Conservation (phyloP, 64 coral and sea anemone genomes). For the Montipora capricornis region DNA sequence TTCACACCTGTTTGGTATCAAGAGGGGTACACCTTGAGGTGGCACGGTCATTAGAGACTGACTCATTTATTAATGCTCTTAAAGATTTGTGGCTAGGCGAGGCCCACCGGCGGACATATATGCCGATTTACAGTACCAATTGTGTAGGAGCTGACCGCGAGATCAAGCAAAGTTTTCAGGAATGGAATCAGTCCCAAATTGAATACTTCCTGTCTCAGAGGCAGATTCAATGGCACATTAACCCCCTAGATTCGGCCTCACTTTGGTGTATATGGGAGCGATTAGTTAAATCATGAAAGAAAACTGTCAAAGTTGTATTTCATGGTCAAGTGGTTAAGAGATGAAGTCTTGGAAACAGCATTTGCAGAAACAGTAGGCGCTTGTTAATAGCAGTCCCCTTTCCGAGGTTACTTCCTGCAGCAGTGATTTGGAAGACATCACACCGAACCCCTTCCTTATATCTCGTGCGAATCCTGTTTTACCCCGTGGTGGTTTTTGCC, state of each 20-base stretch:
- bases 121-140: slow-evolving; percentile 34
- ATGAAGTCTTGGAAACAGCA: slow-evolving; percentile 35
- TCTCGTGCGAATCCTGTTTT: neutral
- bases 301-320: slow-evolving; percentile 16
- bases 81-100: slow-evolving; percentile 20
- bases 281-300: slow-evolving; percentile 4
- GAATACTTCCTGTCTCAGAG: neutral
- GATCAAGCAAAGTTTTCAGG: neutral
- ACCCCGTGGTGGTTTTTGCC: neutral
- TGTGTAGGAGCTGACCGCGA: slow-evolving; percentile 45
- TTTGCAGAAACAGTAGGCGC: slow-evolving; percentile 14
- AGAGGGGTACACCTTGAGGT: slow-evolving; percentile 53
- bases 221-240: slow-evolving; percentile 50
- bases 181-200: slow-evolving; percentile 32
- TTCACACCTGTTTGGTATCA: slow-evolving; percentile 15
- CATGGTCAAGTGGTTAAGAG: neutral
- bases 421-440: slow-evolving; percentile 20
- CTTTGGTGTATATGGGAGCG: slow-evolving; percentile 37
- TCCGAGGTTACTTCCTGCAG: neutral
- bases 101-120: neutral
- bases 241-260: slow-evolving; percentile 25
- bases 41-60: neutral
- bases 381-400: slow-evolving; percentile 29
- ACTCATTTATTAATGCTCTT: slow-evolving; percentile 30
- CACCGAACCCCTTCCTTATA: slow-evolving; percentile 29